Base-by-base conservation (phyloP, 2,888 invertebrate species). In the Amphiduros pacificus region DNA sequence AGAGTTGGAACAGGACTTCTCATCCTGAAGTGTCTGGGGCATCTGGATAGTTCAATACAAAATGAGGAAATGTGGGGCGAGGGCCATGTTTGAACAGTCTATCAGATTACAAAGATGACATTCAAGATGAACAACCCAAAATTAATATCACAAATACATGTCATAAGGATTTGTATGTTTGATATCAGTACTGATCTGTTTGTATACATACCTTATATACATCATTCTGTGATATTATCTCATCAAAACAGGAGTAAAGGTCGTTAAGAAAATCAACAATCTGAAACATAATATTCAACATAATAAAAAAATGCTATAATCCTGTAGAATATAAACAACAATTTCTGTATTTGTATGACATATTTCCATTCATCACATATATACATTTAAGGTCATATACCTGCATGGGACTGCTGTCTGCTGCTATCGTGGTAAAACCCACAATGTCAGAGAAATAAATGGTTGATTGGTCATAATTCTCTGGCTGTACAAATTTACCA, bases 391-490 rank as follows among this genome's bases (percentile, higher is more conserved):
- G n/a, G n/a, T n/a, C n/a, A 36, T 9, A 14, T 60, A 77, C 73
- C 77, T 79, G 73, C 57, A 78, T 71, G 0, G 79, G 74, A 26
- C 73, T 73, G 62, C 77, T 77, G 60, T 71, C 68, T 2, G 76
- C 72, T 0, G 76, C 71, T 4, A 79, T 66, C 22, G 71, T 70
- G 0, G 79, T 77, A 55, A 79, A 78, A 2, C 76, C 77, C 5
- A 78, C 76, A 54, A 79, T 77, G 62, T 79, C 79, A 17, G 75
- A 75, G 68, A 79, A 79, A 66, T 74, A 79, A 22, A 79, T 75
- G 1, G 77, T 74, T 5, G 75, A 74, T 22, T 73, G 72, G n/a
- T 76, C 75, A 65, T 68, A 80, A 2, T 73, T 73, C 53, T 78
- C 79, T 11, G 80, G 79, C 24, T 71, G 69, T 9, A 80, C 77